Evolutionary conservation across 2,888 invertebrate species (phyloP), one percentile per base, ranked within the genome.

Genomic region (Synanthedon tipuliformis): DNA sequence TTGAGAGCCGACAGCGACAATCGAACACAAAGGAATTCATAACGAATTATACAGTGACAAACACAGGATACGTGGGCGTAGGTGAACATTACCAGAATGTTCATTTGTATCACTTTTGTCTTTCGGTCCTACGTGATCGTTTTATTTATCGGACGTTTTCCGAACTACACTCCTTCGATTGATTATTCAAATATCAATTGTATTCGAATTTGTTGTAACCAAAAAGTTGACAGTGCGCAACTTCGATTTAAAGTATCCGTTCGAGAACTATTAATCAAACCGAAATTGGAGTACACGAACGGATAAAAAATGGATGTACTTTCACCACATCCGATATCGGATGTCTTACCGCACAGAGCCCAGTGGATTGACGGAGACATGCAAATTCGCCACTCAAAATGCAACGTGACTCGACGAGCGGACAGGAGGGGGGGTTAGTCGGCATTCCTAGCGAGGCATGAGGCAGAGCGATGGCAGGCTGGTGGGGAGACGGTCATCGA

Each of bases 351-450:
- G 64, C 64, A 53, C 61, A 64, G 64, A 66, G 10, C 8, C 34
- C 34, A 34, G 64, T 63, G 64, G 68, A 66, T 56, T 64, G 65
- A 62, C 64, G 66, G 64, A 66, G 68, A 68, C 76, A 81, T 81
- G 82, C 76, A 80, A 83, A 83, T 82, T 77, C 73, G 74, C 81
- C 78, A 75, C 71, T 82, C 75, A 76, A 78, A 80, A 76, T 81
- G 80, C 81, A 81, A 77, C 76, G 73, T 77, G 80, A 81, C 76
- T 71, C 78, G 79, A 78, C 71, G 71, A 71, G 73, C 64, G 69
- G 69, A 68, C 50, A 34, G 48, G 52, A n/a, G 52, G 49, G 52
- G 52, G 63, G 34, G 62, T 60, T 59, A 57, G 64, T 65, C 68
- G 69, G 79, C 83, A 82, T 82, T 83, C 81, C 81, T 81, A 79